Conservation (phyloP, 1,140 invertebrate species). For the Drosophila nebulosa region DNA sequence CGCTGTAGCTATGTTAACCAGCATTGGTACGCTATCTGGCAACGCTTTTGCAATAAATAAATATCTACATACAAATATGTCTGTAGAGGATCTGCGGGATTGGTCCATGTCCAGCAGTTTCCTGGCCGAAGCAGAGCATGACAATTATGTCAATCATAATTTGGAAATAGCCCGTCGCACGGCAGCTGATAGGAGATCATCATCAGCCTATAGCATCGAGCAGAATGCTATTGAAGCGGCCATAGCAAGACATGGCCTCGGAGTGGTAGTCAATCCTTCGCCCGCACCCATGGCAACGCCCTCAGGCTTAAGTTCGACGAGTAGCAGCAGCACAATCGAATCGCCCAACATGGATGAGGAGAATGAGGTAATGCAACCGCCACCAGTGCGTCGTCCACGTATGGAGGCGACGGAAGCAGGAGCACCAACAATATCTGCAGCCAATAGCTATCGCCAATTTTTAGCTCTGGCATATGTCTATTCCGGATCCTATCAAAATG, state of each 20-base stretch:
- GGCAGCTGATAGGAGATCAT: background rate
- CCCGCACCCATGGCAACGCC: background rate
- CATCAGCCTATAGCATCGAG: slow-evolving; percentile 19
- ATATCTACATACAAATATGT: slow-evolving; percentile 12
- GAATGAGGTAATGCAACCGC: slow-evolving; percentile 2
- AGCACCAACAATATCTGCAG: background rate
- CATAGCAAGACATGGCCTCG: slow-evolving; percentile 34
- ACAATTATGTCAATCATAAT: slow-evolving; percentile 42
- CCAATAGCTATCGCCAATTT: slow-evolving; percentile 14
- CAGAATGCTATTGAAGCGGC: slow-evolving; percentile 41
- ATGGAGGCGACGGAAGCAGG: slow-evolving; percentile 3
- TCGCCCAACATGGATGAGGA: slow-evolving; percentile 1
- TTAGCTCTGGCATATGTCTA: slow-evolving; percentile 29
- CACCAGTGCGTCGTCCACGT: slow-evolving; percentile 29
- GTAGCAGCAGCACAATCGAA: background rate
- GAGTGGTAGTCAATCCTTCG: background rate
- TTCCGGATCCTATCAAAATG: slow-evolving; percentile 8
- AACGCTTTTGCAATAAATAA: slow-evolving; percentile 21
- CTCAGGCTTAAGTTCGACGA: background rate
- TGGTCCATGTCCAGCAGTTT: slow-evolving; percentile 26
- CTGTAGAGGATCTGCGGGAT: slow-evolving; percentile 26
- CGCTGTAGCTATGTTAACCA: background rate
- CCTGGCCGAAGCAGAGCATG: slow-evolving; percentile 30
- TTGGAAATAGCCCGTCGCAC: slow-evolving; percentile 42
- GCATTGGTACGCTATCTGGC: background rate